phyloP scores from a whole-genome alignment of 2,888 invertebrate genomes.

The Tiliacea citrago region DNA sequence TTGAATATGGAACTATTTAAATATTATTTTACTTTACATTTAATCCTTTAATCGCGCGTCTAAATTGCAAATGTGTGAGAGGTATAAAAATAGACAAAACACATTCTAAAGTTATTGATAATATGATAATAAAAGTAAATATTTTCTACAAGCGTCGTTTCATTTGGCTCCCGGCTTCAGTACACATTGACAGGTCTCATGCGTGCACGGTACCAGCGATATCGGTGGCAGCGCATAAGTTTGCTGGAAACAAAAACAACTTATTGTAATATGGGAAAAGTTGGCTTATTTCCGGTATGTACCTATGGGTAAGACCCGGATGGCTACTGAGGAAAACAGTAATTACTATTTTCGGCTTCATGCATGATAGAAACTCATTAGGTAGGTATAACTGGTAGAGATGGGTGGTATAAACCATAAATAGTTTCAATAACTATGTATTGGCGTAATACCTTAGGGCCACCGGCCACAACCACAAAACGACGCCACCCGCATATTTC shows the following conservation, averaged over 20 bases:
- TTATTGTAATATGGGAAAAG: background rate
- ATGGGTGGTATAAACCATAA: too few species aligned
- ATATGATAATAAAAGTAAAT: constrained; percentile 74
- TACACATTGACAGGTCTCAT: constrained; percentile 69
- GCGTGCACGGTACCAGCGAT: constrained; percentile 66
- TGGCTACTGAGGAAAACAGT: background rate
- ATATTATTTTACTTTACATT: constrained; percentile 29
- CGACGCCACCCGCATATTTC: too few species aligned
- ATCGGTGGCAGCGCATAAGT: constrained; percentile 71
- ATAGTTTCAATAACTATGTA: too few species aligned
- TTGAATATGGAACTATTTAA: constrained; percentile 11
- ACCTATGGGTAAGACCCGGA: background rate
- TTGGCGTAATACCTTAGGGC: too few species aligned
- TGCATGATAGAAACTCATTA: too few species aligned
- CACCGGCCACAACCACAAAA: too few species aligned
- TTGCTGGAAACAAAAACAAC: constrained; percentile 57
- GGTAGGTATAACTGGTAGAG: too few species aligned
- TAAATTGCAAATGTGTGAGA: constrained; percentile 46
- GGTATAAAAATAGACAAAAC: constrained; percentile 59
- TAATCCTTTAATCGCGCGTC: constrained; percentile 10
- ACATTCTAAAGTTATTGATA: constrained; percentile 72
- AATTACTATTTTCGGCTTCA: too few species aligned
- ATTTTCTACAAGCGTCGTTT: constrained; percentile 76
- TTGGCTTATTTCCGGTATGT: background rate
- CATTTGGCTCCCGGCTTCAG: constrained; percentile 68